phyloP scores from a whole-genome alignment of 2,797 vertebrate genomes.

The Tokudaia tokunoshimensis region DNA sequence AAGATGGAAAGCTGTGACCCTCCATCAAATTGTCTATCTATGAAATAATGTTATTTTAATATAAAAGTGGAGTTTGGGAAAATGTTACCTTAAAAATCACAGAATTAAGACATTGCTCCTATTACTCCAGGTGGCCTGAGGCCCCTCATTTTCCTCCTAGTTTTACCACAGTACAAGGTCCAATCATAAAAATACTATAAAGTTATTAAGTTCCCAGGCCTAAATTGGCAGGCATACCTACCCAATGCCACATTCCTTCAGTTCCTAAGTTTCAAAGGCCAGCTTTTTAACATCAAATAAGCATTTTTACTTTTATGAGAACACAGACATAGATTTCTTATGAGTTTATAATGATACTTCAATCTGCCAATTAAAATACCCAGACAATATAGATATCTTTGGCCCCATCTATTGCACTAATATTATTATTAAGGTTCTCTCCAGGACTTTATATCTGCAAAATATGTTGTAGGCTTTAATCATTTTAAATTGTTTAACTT shows the following conservation, averaged over 20 bases:
- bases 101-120: constrained; percentile 63
- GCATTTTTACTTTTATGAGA: constrained; percentile 80
- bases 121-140: constrained; percentile 40
- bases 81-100: constrained; percentile 40
- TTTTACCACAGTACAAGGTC: constrained; percentile 49
- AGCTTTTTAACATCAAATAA: constrained; percentile 74
- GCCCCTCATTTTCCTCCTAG: background rate
- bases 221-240: constrained; percentile 61
- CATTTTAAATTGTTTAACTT: constrained; percentile 69
- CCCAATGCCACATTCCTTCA: constrained; percentile 48
- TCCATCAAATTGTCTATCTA: background rate
- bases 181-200: constrained; percentile 72
- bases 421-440: constrained; percentile 80
- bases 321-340: constrained; percentile 69
- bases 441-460: constrained; percentile 77
- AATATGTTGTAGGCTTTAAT: constrained; percentile 77
- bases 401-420: constrained; percentile 76
- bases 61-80: constrained; percentile 42
- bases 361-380: constrained; percentile 81
- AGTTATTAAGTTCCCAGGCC: constrained; percentile 72
- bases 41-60: constrained; percentile 61
- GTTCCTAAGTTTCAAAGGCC: constrained; percentile 60
- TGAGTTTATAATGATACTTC: constrained; percentile 80
- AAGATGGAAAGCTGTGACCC: constrained; percentile 41
- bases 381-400: constrained; percentile 82